phyloP scores from a whole-genome alignment of 1,140 invertebrate species.

The Macrocentrus cingulum region DNA sequence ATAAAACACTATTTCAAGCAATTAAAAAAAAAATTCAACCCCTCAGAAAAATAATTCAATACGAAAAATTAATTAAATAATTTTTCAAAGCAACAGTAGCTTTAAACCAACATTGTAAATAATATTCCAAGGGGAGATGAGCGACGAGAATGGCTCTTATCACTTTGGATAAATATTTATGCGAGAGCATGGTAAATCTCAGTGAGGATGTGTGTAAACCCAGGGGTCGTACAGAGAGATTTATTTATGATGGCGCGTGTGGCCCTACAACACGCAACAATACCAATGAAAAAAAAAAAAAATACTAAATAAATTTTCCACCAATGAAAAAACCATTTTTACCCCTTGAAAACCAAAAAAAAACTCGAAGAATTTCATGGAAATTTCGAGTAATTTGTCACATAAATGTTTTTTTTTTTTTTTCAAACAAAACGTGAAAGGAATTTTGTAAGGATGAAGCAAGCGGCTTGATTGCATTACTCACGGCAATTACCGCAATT shows the following conservation, averaged over 20 bases:
- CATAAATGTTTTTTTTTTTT: background rate
- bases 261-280: constrained; percentile 4
- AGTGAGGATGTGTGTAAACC: constrained; percentile 10
- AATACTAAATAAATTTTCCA: background rate
- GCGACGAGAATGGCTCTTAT: constrained; percentile 30
- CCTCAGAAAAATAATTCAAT: no score
- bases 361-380: background rate
- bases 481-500: constrained; percentile 45
- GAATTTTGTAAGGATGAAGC: background rate
- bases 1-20: no score
- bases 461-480: constrained; percentile 33
- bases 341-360: background rate
- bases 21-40: no score
- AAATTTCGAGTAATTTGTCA: constrained; percentile 4
- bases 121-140: no score
- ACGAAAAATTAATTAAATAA: background rate
- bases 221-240: background rate
- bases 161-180: constrained; percentile 34
- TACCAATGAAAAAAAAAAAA: background rate
- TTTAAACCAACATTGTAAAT: no score
- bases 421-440: background rate
- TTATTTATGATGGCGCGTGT: constrained; percentile 26
- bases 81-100: background rate
- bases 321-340: background rate
- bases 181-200: constrained; percentile 19